Percentiles rank a stretch among this genome's conserved stretches.
phyloP scores from a whole-genome alignment of 2,797 vertebrate species.

The Sebastes hubbsi region DNA sequence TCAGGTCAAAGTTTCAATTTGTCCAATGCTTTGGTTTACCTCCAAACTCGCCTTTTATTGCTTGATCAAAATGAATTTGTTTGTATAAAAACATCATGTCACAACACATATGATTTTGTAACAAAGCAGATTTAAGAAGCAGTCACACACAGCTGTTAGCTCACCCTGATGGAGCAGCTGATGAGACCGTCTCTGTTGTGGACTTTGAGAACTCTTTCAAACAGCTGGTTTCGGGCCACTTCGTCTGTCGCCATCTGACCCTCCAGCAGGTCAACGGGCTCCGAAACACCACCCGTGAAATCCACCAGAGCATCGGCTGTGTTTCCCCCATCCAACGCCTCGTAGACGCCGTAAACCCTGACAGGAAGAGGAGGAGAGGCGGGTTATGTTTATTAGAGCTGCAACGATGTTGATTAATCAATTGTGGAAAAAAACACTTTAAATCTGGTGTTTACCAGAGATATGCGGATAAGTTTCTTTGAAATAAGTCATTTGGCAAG shows the following conservation, averaged over 20 bases:
- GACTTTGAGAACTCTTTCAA: constrained; percentile 93
- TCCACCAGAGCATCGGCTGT: constrained; percentile 95
- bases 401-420: background rate
- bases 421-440: too few species aligned
- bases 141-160: background rate
- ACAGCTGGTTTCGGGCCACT: constrained; percentile 88
- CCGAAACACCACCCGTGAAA: constrained; percentile 94
- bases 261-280: constrained; percentile 92
- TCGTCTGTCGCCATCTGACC: constrained; percentile 87
- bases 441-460: too few species aligned
- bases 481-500: too few species aligned
- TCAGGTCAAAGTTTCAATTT: background rate
- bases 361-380: background rate
- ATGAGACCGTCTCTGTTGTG: constrained; percentile 95
- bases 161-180: constrained; percentile 96
- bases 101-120: too few species aligned
- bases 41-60: background rate
- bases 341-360: constrained; percentile 93
- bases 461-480: too few species aligned
- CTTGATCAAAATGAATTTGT: too few species aligned
- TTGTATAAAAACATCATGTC: too few species aligned
- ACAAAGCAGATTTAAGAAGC: background rate
- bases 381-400: background rate
- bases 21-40: background rate
- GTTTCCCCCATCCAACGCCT: constrained; percentile 96